Evolutionary conservation across 2,113 vertebrate genomes (phyloP).

Genomic region (Syngnathus typhle): DNA sequence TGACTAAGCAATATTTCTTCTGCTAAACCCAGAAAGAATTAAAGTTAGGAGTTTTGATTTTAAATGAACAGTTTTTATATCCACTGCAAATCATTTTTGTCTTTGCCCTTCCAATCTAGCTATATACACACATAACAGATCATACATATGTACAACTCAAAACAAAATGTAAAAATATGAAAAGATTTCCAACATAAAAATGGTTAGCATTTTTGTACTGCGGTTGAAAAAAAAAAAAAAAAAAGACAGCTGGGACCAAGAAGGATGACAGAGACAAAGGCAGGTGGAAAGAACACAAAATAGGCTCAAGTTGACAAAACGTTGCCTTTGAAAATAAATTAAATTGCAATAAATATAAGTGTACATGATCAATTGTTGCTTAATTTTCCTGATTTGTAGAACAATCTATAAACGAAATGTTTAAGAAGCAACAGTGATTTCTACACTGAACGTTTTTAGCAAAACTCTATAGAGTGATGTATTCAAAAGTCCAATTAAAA

Average conservation of each 20-base stretch:
- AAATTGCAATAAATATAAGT: conserved; percentile 51
- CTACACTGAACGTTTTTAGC: conserved; percentile 6
- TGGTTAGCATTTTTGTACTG: conserved; percentile 24
- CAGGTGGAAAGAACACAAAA: conserved; percentile 33
- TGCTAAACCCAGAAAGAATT: neutral
- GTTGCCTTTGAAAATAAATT: conserved; percentile 54
- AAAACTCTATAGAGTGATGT: conserved; percentile 14
- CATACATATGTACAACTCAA: conserved; percentile 63
- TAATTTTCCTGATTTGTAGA: conserved; percentile 11
- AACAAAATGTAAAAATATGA: conserved; percentile 34
- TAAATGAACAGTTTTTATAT: neutral
- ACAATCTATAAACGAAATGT: conserved; percentile 11
- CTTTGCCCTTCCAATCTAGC: conserved; percentile 36
- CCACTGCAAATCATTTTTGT: conserved; percentile 5
- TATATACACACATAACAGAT: conserved; percentile 66
- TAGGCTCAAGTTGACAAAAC: conserved; percentile 12
- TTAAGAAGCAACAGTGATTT: conserved; percentile 9
- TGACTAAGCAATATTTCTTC: neutral
- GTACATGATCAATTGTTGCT: conserved; percentile 26
- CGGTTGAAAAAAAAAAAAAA: conserved; percentile 28
- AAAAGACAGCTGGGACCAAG: conserved; percentile 9
- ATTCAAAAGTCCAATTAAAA: neutral
- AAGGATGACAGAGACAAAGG: neutral
- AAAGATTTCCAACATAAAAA: conserved; percentile 30
- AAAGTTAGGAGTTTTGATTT: neutral